Base-by-base conservation (phyloP, 2,888 invertebrate genomes). In the Meghimatium bilineatum region DNA sequence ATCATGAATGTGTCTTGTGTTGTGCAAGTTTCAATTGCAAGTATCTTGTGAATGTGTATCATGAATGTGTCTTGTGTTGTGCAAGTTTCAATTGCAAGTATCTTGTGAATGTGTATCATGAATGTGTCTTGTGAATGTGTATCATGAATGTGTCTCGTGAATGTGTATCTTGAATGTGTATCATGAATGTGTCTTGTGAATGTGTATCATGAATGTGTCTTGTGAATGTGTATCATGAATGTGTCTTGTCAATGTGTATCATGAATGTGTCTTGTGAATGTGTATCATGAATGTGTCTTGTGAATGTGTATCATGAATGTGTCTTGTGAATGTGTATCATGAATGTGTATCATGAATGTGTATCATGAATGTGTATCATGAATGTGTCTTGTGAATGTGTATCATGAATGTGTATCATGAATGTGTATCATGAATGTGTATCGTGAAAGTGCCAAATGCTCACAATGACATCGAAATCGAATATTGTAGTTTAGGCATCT, bases 401-500 rank as follows among this genome's bases (percentile, higher is more conserved):
- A 44, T 5, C 12, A 12, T 44, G 44, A 12, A 44, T 8, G 44
- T 44, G 44, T 44, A 12, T 5, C 6, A 12, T 8, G 44, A 44
- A 44, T 44, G 44, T 8, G 6, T 44, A 44, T 5, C 12, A 12
- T 44, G 44, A 12, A 44, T 8, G 44, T 44, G 44, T 44, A 44
- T 44, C 6, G 5, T 44, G 44, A 44, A 44, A 44, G 44, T 44
- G 44, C 12, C 44, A 44, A 44, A 3, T 34, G 76, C 86, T 63
- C 29, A 87, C 87, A 74, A 80, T 78, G 63, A 69, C 87, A 87
- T 8, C 74, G 78, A 71, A 85, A 87, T 20, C 87, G 76, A 29
- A 87, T 76, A n/a, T 75, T 71, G 80, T 87, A 87, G 66, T 87
- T 82, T 0, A 76, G 26, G 67, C 87, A 87, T 44, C 60, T 52